Evolutionary conservation across 2,113 vertebrate species (phyloP), one percentile per base, ranked within the genome.

Genomic region (Murina feae): DNA sequence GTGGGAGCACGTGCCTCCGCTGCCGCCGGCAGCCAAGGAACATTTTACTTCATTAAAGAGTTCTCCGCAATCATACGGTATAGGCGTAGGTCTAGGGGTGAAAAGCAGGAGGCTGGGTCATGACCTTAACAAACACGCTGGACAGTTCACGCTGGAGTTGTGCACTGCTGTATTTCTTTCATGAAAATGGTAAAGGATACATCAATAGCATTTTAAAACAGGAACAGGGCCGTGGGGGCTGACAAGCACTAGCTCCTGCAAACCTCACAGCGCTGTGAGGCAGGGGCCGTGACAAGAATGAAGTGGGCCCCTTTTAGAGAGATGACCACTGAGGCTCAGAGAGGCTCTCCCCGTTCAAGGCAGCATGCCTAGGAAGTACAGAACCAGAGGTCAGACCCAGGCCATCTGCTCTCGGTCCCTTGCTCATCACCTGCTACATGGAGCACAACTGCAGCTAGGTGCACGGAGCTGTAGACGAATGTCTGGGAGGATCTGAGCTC

Each of bases 181-280:
- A 55, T 53, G 66, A 86, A 94, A 86, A 66, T 60, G 76, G 28
- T 49, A 66, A 74, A 72, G 49, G 16, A 39, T 47, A 66, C 58
- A 84, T 69, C 86, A 79, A 89, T 79, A 72, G 18, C 63, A 66
- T 84, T 86, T 35, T 30, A 51, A 93, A 87, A 4, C 87, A 9
- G 55, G 71, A n/a, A 11, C 44, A 35, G 66, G 63, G 44, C 63
- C 10, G 35, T n/a, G 75, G 55, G 25, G 42, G 8, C 49, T 6
- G 35, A 30, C 9, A 30, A 65, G 35, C 32, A 39, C 21, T 44
- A 11, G 39, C 25, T 9, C 35, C 51, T 10, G 21, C 60, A 55
- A 58, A 37, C 8, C 23, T 30, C 88, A 9, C 16, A 3, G 63
- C 49, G 6, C 81, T 14, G 25, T n/a, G 39, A 42, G 11, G 17